These are phyloP conservation scores for Syngnathoides biaculeatus DNA, from an alignment of 2,113 vertebrate genomes.

Conservation along the genomic window DNA sequence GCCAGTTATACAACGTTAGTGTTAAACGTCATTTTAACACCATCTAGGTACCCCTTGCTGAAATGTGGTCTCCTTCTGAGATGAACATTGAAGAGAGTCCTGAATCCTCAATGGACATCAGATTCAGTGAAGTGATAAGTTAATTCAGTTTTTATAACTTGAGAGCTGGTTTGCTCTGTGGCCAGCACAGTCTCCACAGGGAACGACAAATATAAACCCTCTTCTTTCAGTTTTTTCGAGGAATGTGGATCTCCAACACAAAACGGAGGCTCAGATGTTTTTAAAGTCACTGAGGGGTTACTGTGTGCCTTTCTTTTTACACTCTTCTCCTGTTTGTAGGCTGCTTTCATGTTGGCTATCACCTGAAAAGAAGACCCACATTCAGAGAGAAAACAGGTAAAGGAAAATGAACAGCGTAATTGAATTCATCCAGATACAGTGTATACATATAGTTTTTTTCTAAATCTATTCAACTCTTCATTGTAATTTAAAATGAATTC, in stretches of 20 bases:
- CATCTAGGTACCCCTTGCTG: not conserved
- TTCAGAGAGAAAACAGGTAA: not conserved
- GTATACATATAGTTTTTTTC: not conserved
- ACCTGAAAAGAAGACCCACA: slow-evolving; percentile 67
- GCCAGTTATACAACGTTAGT: not conserved
- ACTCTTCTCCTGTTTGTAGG: slow-evolving; percentile 78
- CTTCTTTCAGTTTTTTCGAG: slow-evolving; percentile 80
- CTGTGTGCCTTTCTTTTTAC: slow-evolving; percentile 67
- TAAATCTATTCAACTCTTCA: not conserved
- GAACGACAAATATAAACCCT: slow-evolving; percentile 77
- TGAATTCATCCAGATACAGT: not conserved
- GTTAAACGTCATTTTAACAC: not conserved
- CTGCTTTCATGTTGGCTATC: slow-evolving; percentile 77
- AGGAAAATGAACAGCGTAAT: not conserved
- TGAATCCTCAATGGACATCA: slow-evolving; percentile 52
- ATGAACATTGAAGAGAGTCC: not conserved
- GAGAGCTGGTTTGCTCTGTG: slow-evolving; percentile 57
- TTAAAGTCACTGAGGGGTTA: slow-evolving; percentile 68
- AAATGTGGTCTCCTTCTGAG: not conserved
- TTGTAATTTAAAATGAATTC: not conserved
- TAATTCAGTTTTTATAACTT: slow-evolving; percentile 62
- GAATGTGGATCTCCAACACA: slow-evolving; percentile 31
- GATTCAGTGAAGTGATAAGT: slow-evolving; percentile 54
- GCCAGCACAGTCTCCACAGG: slow-evolving; percentile 78
- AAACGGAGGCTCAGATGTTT: slow-evolving; percentile 67